Conservation (phyloP, 2,113 vertebrate species). For the Neogobius melanostomus region DNA sequence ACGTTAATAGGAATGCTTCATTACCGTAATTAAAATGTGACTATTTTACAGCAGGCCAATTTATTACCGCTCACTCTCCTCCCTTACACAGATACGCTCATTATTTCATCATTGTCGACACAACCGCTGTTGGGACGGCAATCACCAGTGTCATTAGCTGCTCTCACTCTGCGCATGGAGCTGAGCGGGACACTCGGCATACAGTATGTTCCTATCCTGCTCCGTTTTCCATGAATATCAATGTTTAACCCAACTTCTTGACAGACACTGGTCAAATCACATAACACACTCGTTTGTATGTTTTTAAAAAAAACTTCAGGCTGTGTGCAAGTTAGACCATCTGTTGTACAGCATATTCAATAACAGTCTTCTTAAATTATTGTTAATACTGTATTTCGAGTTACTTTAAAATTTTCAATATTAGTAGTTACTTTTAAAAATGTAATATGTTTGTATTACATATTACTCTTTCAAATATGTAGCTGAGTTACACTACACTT, state of each 20-base stretch:
- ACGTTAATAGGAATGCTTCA: constrained; percentile 45
- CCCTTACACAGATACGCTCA: constrained; percentile 18
- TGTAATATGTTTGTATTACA: too few species aligned
- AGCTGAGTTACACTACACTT: too few species aligned
- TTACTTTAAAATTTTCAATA: too few species aligned
- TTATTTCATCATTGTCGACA: constrained; percentile 23
- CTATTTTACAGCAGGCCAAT: constrained; percentile 26
- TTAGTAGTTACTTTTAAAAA: too few species aligned
- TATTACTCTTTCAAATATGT: too few species aligned
- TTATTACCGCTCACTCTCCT: constrained; percentile 27
- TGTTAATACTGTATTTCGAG: too few species aligned
- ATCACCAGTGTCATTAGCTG: neutral
- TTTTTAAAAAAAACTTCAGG: too few species aligned
- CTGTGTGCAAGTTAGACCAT: too few species aligned
- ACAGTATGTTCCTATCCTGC: neutral
- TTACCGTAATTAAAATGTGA: constrained; percentile 48
- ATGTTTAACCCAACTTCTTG: neutral
- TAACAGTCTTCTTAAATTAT: too few species aligned
- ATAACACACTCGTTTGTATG: too few species aligned
- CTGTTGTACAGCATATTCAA: too few species aligned
- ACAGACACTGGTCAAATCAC: neutral
- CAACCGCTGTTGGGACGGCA: constrained; percentile 10
- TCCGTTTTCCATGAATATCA: too few species aligned
- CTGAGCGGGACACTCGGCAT: neutral
- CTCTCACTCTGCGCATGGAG: neutral